These are phyloP conservation scores for Galagoides demidoff DNA, from an alignment of 2,797 vertebrate species.

Conservation along the genomic window DNA sequence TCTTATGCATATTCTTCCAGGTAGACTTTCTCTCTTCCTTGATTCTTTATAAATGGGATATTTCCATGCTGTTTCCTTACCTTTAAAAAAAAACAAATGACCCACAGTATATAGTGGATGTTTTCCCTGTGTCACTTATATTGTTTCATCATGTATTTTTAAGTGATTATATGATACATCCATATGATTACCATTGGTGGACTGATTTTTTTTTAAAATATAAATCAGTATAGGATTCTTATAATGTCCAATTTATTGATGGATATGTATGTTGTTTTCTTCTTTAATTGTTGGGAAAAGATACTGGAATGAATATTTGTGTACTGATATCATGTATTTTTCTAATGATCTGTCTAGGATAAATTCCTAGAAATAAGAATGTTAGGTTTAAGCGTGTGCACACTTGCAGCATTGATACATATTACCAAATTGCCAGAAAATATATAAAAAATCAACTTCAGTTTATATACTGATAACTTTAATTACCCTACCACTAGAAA, in stretches of 20 bases:
- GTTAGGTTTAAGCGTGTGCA: not conserved
- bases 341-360: not conserved
- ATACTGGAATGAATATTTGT: not conserved
- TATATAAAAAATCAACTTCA: not conserved
- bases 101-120: not conserved
- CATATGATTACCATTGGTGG: not conserved
- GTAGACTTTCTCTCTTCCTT: not conserved
- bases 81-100: not conserved
- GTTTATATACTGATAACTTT: not conserved
- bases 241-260: not conserved
- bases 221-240: not conserved
- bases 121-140: not conserved
- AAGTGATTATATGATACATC: not conserved
- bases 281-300: conserved; percentile 12
- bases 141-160: not conserved
- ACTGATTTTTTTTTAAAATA: not conserved
- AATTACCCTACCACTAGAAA: not conserved
- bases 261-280: not conserved
- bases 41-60: not conserved
- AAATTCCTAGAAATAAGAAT: conserved; percentile 11
- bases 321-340: not conserved
- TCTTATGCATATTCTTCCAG: not conserved
- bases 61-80: not conserved
- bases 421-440: not conserved
- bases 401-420: not conserved